phyloP scores from a whole-genome alignment of 2,797 vertebrate genomes.

The Diceros bicornis region DNA sequence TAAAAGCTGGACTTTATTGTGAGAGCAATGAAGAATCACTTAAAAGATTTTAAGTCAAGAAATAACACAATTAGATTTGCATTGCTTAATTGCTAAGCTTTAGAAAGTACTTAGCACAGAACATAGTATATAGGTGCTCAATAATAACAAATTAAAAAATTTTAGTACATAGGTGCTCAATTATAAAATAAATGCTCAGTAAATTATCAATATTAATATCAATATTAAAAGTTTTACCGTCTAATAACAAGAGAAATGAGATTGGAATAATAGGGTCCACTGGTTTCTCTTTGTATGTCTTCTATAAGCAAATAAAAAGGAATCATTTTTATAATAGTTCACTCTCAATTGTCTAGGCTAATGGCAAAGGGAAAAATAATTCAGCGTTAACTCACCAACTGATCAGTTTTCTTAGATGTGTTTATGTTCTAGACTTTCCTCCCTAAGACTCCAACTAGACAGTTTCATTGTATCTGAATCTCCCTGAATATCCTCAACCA shows the following conservation, averaged over 20 bases:
- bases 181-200: constrained; percentile 55
- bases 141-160: constrained; percentile 4
- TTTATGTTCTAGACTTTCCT: background rate
- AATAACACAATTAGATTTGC: constrained; percentile 22
- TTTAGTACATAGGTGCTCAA: background rate
- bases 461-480: constrained; percentile 1
- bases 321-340: constrained; percentile 17
- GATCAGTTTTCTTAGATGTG: background rate
- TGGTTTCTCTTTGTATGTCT: constrained; percentile 12
- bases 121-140: background rate
- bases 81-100: constrained; percentile 7
- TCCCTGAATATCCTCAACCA: background rate
- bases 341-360: background rate
- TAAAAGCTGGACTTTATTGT: background rate
- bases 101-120: constrained; percentile 6
- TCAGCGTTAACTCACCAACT: background rate
- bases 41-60: constrained; percentile 30
- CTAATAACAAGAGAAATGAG: constrained; percentile 47
- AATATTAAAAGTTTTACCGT: background rate
- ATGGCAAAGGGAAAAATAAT: constrained; percentile 1
- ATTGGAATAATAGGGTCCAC: background rate
- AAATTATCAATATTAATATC: constrained; percentile 23
- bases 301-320: constrained; percentile 22
- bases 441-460: background rate
- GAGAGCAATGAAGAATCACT: background rate